A percentile compares a stretch with the other conserved stretches of the same genome.
phyloP scores from a whole-genome alignment of 2,888 invertebrate genomes.

The Gandaritis pyraliata region DNA sequence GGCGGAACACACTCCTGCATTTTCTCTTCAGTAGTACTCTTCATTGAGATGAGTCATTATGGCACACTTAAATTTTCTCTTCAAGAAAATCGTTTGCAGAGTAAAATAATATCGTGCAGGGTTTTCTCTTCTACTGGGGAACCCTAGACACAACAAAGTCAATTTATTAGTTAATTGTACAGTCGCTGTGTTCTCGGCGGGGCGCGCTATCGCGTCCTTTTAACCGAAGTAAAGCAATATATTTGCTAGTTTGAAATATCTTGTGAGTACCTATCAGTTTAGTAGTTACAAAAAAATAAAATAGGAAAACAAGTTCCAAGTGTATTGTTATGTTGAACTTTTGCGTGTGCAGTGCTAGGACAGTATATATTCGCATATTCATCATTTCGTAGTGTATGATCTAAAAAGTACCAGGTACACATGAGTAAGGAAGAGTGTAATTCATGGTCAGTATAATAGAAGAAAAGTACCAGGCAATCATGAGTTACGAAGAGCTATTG shows the following conservation, averaged over 20 bases:
- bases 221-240: constrained; percentile 5
- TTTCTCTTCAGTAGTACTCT: no score
- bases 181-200: constrained; percentile 29
- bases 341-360: no score
- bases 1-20: no score
- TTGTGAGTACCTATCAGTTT: background rate
- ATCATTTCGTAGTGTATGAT: no score
- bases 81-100: no score
- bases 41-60: no score
- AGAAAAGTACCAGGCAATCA: constrained; percentile 28
- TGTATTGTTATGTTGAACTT: no score
- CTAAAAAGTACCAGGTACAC: constrained; percentile 4
- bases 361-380: background rate
- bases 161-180: constrained; percentile 40
- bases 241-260: background rate
- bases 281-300: no score
- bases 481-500: constrained; percentile 37
- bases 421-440: constrained; percentile 2
- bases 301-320: no score
- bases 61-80: no score
- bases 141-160: constrained; percentile 30
- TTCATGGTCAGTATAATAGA: no score
- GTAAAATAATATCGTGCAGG: background rate
- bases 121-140: constrained; percentile 12
- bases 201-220: constrained; percentile 28